phyloP scores from a whole-genome alignment of 2,888 invertebrate species.

The Drosophila mimetica region DNA sequence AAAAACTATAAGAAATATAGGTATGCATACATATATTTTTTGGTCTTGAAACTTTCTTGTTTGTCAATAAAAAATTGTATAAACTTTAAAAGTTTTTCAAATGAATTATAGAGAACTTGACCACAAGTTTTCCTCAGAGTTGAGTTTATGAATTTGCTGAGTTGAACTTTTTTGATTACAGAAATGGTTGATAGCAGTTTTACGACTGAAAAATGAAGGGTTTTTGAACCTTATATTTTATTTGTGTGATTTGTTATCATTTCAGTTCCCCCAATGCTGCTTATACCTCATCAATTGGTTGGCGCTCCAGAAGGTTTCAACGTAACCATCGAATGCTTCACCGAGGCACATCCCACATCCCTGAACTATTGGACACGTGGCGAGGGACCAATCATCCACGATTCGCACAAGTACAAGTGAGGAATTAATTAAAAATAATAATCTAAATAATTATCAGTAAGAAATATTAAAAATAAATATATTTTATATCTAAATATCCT shows the following conservation, averaged over 20 bases:
- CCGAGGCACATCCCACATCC: conserved; percentile 96
- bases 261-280: conserved; percentile 94
- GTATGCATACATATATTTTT: conserved; percentile 53
- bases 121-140: conserved; percentile 24
- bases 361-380: conserved; percentile 95
- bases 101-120: conserved; percentile 61
- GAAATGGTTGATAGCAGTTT: conserved; percentile 4
- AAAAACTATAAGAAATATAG: conserved; percentile 41
- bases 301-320: conserved; percentile 93
- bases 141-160: conserved; percentile 20
- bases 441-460: too few species aligned
- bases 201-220: background rate
- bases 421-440: background rate
- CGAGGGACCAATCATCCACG: conserved; percentile 95
- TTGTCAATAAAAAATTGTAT: conserved; percentile 48
- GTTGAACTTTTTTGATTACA: conserved; percentile 27
- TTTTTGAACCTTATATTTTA: background rate
- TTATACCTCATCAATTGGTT: conserved; percentile 95
- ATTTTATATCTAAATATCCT: too few species aligned
- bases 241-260: conserved; percentile 3
- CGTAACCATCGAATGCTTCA: conserved; percentile 94
- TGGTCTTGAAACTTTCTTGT: conserved; percentile 56
- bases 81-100: conserved; percentile 50
- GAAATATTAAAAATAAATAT: too few species aligned
- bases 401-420: conserved; percentile 91